Percentiles rank a stretch among this genome's conserved stretches.
phyloP scores from a whole-genome alignment of 2,113 vertebrate genomes.

The Anhinga anhinga region DNA sequence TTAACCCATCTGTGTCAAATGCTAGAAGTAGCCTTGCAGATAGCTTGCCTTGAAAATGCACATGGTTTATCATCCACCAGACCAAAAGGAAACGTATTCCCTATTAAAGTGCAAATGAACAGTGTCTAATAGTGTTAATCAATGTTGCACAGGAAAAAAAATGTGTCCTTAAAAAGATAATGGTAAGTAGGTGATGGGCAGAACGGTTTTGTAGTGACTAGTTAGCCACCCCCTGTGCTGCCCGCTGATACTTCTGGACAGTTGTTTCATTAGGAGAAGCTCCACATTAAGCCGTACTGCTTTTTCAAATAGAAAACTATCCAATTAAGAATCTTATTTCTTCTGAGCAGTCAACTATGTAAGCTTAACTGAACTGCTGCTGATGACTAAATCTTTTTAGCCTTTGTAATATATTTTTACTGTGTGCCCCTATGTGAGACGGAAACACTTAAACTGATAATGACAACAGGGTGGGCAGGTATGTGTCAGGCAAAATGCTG shows the following conservation, averaged over 20 bases:
- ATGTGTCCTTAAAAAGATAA: not conserved
- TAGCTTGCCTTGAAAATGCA: not conserved
- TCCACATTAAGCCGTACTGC: not conserved
- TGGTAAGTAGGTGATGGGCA: not conserved
- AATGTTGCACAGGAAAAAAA: not conserved
- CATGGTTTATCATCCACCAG: not conserved
- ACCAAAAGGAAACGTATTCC: not conserved
- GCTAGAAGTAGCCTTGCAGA: not conserved
- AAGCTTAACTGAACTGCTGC: constrained; percentile 27
- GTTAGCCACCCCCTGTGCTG: not conserved
- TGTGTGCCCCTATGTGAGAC: not conserved
- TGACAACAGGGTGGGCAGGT: constrained; percentile 3
- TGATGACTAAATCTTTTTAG: constrained; percentile 25
- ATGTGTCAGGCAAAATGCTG: constrained; percentile 29
- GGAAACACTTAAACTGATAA: constrained; percentile 42
- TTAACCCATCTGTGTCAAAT: not conserved
- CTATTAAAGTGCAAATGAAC: constrained; percentile 6
- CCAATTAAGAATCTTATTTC: constrained; percentile 42
- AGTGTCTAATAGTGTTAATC: not conserved
- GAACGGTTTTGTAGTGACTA: not conserved
- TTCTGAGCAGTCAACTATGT: constrained; percentile 10
- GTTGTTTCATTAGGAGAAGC: not conserved
- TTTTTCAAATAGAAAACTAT: constrained; percentile 33
- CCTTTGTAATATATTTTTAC: constrained; percentile 22
- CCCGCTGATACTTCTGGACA: not conserved